A percentile compares a stretch with the other conserved stretches of the same genome.
These are phyloP conservation scores for Kuschelorhynchus macadamiae DNA, from an alignment of 2,888 invertebrate species.

Conservation along the genomic window DNA sequence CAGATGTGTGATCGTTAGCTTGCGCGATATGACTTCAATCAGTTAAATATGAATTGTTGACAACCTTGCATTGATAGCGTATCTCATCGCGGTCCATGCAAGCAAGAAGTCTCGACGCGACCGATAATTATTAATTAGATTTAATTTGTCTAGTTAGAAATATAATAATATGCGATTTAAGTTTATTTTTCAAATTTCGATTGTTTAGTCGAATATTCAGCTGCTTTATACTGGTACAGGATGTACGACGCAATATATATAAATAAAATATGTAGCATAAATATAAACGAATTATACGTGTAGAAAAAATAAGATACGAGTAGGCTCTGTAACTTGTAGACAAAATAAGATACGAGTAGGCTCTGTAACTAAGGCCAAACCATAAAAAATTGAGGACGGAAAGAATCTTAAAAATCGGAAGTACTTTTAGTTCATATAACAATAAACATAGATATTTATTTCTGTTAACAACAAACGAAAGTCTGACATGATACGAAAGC, in stretches of 20 bases:
- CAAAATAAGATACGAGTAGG: no score
- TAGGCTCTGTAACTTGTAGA: no score
- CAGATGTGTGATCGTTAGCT: conserved; percentile 38
- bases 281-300: background rate
- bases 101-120: conserved; percentile 48
- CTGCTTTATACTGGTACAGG: conserved; percentile 30
- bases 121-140: conserved; percentile 28
- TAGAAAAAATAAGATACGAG: background rate
- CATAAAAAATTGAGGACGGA: background rate
- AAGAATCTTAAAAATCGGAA: no score
- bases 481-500: no score
- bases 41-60: conserved; percentile 12
- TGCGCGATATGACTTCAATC: conserved; percentile 49
- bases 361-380: no score
- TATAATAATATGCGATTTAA: conserved; percentile 17
- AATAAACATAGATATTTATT: no score
- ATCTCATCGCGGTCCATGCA: conserved; percentile 13
- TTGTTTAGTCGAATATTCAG: conserved; percentile 15
- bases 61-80: conserved; percentile 33
- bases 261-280: conserved; percentile 1
- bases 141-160: conserved; percentile 29
- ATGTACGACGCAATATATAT: conserved; percentile 31
- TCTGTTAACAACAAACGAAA: no score
- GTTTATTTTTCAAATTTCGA: conserved; percentile 1
- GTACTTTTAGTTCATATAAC: no score